Conservation (phyloP, 37 sponge, comb jelly and placozoan species). For the Cladorhizidae sp. region DNA sequence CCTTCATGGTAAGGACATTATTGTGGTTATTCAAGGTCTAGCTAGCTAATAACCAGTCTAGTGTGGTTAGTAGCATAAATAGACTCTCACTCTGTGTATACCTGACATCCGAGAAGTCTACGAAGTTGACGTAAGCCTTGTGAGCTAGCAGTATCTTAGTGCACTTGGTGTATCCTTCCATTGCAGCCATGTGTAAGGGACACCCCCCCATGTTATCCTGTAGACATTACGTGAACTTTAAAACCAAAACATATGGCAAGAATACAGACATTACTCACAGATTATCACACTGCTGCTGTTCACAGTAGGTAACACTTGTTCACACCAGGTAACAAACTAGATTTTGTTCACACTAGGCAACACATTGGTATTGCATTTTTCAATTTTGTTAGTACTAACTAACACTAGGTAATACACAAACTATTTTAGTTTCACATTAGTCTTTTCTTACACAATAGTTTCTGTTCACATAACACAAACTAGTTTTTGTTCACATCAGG, state of each 20-base stretch:
- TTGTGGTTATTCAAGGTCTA: neutral
- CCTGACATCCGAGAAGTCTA: conserved; percentile 67
- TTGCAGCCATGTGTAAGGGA: conserved; percentile 57
- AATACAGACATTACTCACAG: neutral
- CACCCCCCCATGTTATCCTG: conserved; percentile 64
- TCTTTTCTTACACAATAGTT: too few relatives aligned
- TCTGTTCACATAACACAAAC: too few relatives aligned
- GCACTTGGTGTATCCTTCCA: conserved; percentile 44
- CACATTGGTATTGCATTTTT: too few relatives aligned
- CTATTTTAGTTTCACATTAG: too few relatives aligned
- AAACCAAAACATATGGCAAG: neutral
- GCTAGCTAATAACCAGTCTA: neutral
- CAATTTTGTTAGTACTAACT: too few relatives aligned
- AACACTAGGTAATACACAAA: too few relatives aligned
- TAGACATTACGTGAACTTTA: neutral
- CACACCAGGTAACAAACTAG: too few relatives aligned
- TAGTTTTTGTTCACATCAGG: too few relatives aligned
- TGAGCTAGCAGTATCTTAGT: conserved; percentile 27
- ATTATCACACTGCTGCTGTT: too few relatives aligned
- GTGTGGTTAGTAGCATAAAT: neutral
- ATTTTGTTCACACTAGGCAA: too few relatives aligned
- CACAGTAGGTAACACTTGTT: too few relatives aligned
- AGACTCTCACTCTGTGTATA: neutral
- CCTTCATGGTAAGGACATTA: neutral
- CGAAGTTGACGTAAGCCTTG: conserved; percentile 52